These are phyloP conservation scores for Zapus hudsonius DNA, from an alignment of 2,113 vertebrate genomes.

Conservation along the genomic window DNA sequence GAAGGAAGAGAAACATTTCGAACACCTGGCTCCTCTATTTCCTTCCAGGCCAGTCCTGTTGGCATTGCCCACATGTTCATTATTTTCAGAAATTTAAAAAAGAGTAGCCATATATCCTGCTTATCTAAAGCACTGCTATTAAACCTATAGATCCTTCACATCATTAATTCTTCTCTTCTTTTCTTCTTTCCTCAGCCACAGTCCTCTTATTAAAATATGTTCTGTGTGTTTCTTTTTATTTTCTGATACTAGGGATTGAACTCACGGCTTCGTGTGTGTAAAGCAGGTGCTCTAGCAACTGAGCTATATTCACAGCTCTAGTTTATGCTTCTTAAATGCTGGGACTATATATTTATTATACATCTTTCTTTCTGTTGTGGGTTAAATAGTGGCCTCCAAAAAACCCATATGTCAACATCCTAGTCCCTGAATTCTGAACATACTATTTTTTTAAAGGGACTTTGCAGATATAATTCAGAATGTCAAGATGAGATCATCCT, in stretches of 20 bases:
- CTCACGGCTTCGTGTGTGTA: background rate
- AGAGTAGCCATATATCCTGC: background rate
- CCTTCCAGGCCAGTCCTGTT: background rate
- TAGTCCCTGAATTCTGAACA: background rate
- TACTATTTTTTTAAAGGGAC: background rate
- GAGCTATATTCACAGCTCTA: background rate
- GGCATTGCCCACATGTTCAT: background rate
- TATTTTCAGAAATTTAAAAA: conserved; percentile 34
- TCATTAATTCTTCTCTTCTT: background rate
- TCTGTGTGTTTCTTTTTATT: background rate
- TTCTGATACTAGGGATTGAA: background rate
- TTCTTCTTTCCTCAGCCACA: background rate
- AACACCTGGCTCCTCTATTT: background rate
- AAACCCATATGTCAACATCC: background rate
- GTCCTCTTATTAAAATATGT: background rate
- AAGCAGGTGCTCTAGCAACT: background rate
- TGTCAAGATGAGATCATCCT: background rate
- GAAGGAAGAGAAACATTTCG: background rate
- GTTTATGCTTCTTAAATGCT: background rate
- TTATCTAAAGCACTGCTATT: background rate
- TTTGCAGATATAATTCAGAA: background rate
- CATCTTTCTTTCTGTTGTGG: background rate
- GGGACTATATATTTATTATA: background rate
- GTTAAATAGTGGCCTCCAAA: background rate
- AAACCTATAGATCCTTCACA: background rate